Evolutionary conservation across 2,113 vertebrate species (phyloP).

Genomic region (Barbus barbus): DNA sequence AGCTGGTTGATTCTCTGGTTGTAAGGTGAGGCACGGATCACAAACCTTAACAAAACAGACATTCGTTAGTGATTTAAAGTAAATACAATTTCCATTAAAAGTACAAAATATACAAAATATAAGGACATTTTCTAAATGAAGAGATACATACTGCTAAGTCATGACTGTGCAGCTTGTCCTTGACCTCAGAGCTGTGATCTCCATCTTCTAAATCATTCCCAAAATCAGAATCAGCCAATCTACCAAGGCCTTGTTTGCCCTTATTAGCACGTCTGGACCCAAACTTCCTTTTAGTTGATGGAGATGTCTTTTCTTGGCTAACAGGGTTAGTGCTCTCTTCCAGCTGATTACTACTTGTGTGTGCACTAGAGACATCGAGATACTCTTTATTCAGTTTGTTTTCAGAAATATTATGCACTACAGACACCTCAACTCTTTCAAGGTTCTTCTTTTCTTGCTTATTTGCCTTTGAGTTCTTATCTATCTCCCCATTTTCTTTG

Average conservation of each 20-base stretch:
- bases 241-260: slow-evolving; percentile 22
- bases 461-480: not conserved
- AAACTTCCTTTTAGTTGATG: slow-evolving; percentile 52
- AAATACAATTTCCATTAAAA: not conserved
- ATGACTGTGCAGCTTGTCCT: not conserved
- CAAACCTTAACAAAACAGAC: slow-evolving; percentile 30
- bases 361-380: slow-evolving; percentile 13
- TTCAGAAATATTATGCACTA: slow-evolving; percentile 19
- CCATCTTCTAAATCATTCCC: slow-evolving; percentile 35
- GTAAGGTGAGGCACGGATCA: slow-evolving; percentile 12
- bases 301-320: not conserved
- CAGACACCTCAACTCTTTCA: slow-evolving; percentile 35
- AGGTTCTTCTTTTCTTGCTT: not conserved
- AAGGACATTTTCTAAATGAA: not conserved
- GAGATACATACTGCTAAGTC: slow-evolving; percentile 30
- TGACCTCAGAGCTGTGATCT: not conserved
- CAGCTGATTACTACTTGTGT: not conserved
- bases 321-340: slow-evolving; percentile 19
- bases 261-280: slow-evolving; percentile 52
- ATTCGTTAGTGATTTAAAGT: not conserved
- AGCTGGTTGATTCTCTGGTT: not conserved
- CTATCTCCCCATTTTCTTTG: slow-evolving; percentile 14
- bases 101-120: not conserved
- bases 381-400: slow-evolving; percentile 18
- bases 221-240: not conserved